phyloP scores from a whole-genome alignment of 1,140 invertebrate genomes.

The Lasioglossum baleicum region DNA sequence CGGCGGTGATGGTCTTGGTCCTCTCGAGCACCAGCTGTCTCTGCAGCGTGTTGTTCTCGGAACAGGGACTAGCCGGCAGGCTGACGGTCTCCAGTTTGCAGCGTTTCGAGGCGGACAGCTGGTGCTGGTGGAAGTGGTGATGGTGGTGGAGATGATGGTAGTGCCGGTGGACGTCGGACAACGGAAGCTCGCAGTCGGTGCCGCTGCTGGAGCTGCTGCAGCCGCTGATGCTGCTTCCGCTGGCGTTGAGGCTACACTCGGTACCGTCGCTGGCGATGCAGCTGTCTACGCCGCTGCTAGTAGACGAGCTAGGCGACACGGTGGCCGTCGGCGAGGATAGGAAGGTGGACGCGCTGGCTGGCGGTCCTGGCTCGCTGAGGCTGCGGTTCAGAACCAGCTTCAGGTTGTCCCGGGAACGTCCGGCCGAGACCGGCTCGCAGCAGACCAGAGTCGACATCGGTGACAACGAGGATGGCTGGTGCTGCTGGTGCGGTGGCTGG shows the following conservation, averaged over 20 bases:
- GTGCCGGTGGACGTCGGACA: slow-evolving; percentile 55
- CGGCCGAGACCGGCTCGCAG: slow-evolving; percentile 78
- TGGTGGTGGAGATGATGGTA: slow-evolving; percentile 61
- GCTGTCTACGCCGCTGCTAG: slow-evolving; percentile 48
- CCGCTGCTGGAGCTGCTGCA: slow-evolving; percentile 44
- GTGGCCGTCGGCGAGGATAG: slow-evolving; percentile 53
- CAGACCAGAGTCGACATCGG: slow-evolving; percentile 80
- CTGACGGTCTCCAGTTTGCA: slow-evolving; percentile 82
- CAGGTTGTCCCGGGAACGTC: slow-evolving; percentile 81
- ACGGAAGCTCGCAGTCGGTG: slow-evolving; percentile 40
- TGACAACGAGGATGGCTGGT: slow-evolving; percentile 11
- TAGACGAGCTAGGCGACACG: slow-evolving; percentile 56
- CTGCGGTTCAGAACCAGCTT: slow-evolving; percentile 82
- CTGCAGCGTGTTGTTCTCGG: slow-evolving; percentile 80
- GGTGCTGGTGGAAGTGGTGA: slow-evolving; percentile 54
- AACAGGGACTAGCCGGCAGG: slow-evolving; percentile 82
- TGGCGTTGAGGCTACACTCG: slow-evolving; percentile 40
- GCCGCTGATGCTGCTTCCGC: slow-evolving; percentile 31
- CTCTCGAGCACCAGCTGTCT: slow-evolving; percentile 77
- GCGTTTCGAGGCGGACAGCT: slow-evolving; percentile 76
- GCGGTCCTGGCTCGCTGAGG: slow-evolving; percentile 82
- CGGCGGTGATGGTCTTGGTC: slow-evolving; percentile 68
- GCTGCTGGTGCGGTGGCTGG: too few relatives aligned
- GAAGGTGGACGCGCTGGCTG: slow-evolving; percentile 58
- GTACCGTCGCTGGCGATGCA: slow-evolving; percentile 31